Percentiles rank a stretch among this genome's conserved stretches.
Evolutionary conservation across 2,888 invertebrate species (phyloP).

Genomic region (Zootermopsis nevadensis): DNA sequence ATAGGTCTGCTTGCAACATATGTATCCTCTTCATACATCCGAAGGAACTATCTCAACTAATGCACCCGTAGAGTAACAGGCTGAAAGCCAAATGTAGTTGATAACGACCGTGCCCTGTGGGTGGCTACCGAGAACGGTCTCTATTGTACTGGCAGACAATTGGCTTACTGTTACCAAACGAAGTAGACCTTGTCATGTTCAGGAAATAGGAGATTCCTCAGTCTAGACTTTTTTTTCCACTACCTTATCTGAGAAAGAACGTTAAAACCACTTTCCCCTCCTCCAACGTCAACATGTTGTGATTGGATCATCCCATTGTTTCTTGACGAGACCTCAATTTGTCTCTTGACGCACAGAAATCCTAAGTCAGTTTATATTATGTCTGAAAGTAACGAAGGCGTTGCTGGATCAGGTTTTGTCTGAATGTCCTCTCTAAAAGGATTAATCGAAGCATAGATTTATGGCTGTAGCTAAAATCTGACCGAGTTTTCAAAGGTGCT

Average conservation of each 20-base stretch:
- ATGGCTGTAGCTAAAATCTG: too few species aligned
- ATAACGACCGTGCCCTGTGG: neutral
- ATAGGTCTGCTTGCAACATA: too few species aligned
- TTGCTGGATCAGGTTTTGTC: neutral
- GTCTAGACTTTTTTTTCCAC: neutral
- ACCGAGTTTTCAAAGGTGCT: too few species aligned
- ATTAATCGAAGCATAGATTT: too few species aligned
- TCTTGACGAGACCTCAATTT: slow-evolving; percentile 18
- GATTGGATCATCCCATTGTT: slow-evolving; percentile 14
- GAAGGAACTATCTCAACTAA: too few species aligned
- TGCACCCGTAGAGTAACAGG: too few species aligned
- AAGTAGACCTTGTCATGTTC: neutral
- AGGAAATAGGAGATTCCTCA: slow-evolving; percentile 7
- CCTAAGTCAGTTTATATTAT: neutral
- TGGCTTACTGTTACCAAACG: neutral
- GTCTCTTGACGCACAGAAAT: neutral
- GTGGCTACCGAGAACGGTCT: neutral
- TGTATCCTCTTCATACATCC: too few species aligned
- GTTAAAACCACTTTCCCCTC: neutral
- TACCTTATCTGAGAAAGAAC: neutral
- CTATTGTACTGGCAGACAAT: neutral
- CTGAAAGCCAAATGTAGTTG: neutral
- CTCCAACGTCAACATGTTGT: neutral
- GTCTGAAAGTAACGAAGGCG: neutral
- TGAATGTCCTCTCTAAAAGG: too few species aligned